Conservation (phyloP, 2,113 vertebrate genomes). For the Hystrix cristata region DNA sequence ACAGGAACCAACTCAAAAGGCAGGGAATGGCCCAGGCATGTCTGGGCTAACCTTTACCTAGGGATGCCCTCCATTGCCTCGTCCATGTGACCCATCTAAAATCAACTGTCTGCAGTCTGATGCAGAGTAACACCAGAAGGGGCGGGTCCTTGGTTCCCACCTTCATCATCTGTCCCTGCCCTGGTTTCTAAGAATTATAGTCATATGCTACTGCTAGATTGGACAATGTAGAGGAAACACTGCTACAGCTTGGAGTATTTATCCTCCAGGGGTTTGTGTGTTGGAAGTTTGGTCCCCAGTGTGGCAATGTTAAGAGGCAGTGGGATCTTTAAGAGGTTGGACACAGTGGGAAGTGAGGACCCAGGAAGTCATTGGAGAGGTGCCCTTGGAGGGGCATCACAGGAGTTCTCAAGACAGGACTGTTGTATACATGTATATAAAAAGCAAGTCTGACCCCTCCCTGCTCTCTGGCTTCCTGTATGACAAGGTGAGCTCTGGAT, state of each 20-base stretch:
- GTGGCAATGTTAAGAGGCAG: not conserved
- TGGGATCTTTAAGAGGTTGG: not conserved
- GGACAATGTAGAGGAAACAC: not conserved
- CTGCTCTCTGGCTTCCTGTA: not conserved
- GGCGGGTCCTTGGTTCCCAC: not conserved
- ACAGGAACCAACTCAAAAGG: not conserved
- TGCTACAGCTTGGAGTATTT: not conserved
- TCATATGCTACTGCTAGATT: not conserved
- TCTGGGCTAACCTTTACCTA: not conserved
- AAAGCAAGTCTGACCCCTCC: not conserved
- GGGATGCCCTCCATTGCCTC: not conserved
- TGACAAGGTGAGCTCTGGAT: not conserved
- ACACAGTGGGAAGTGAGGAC: not conserved
- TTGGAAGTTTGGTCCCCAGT: not conserved
- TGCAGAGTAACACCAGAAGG: not conserved
- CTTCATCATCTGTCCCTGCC: not conserved
- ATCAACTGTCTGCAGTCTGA: not conserved
- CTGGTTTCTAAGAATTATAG: not conserved
- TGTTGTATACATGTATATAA: not conserved
- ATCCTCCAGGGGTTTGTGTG: not conserved
- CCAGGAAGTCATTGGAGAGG: not conserved
- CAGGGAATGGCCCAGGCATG: not conserved
- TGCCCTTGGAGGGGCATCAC: not conserved
- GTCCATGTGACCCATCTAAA: not conserved
- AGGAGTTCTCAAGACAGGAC: not conserved